phyloP scores from a whole-genome alignment of 2,888 invertebrate species.

The Diabrotica balteata region DNA sequence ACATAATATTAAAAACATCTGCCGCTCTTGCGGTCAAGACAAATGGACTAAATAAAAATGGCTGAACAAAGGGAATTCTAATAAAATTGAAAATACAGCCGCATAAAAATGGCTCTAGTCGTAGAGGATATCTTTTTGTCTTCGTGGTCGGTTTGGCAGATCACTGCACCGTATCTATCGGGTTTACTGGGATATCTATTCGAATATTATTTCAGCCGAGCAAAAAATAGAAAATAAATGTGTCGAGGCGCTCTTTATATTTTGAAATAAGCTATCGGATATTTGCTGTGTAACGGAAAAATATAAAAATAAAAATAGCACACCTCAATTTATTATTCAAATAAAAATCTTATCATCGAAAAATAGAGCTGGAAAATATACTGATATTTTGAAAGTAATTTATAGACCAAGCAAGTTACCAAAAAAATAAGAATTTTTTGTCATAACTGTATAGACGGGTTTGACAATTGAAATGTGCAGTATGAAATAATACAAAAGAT shows the following conservation, averaged over 20 bases:
- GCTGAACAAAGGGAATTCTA: constrained; percentile 35
- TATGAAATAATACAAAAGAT: too few species aligned
- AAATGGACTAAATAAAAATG: constrained; percentile 38
- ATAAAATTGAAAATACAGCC: constrained; percentile 39
- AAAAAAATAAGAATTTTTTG: too few species aligned
- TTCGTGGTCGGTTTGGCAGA: constrained; percentile 27
- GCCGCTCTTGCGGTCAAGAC: constrained; percentile 28
- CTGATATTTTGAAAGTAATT: too few species aligned
- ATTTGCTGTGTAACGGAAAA: too few species aligned
- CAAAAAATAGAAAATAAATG: constrained; percentile 23
- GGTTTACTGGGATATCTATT: constrained; percentile 13
- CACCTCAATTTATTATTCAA: too few species aligned
- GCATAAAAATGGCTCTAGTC: constrained; percentile 22
- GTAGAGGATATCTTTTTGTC: constrained; percentile 19
- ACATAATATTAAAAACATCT: constrained; percentile 36
- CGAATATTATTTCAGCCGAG: constrained; percentile 16
- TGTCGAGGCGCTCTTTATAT: background rate
- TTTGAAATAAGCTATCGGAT: background rate
- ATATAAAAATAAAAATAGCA: too few species aligned
- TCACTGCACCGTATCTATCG: constrained; percentile 25
- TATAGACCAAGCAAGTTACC: too few species aligned
- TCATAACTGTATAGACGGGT: too few species aligned
- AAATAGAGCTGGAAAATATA: too few species aligned
- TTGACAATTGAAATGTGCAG: too few species aligned
- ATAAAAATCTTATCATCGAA: too few species aligned